Percentiles rank a stretch among this genome's conserved stretches.
phyloP scores from a whole-genome alignment of 2,888 invertebrate species.

The Cephonodes hylas region DNA sequence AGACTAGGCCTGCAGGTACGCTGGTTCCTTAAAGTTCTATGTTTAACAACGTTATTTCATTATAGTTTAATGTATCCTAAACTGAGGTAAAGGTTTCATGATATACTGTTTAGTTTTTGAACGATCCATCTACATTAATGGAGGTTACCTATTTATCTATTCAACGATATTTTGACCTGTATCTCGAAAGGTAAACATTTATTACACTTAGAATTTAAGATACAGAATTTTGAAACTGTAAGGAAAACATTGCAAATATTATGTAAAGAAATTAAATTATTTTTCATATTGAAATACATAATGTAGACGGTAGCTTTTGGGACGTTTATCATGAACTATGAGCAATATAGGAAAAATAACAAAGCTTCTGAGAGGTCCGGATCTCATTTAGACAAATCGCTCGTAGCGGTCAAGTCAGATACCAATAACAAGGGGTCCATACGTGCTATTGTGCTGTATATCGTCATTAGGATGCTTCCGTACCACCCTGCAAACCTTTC shows the following conservation, averaged over 20 bases:
- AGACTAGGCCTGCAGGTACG: conserved; percentile 41
- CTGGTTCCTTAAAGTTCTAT: conserved; percentile 49
- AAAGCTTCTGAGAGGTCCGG: conserved; percentile 69
- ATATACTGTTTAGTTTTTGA: conserved; percentile 13
- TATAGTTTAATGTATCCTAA: conserved; percentile 45
- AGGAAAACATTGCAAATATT: background rate
- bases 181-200: background rate
- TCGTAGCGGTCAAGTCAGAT: conserved; percentile 79
- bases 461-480: conserved; percentile 78
- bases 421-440: conserved; percentile 77
- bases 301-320: conserved; percentile 14
- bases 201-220: background rate
- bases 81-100: conserved; percentile 33
- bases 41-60: conserved; percentile 54
- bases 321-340: conserved; percentile 35
- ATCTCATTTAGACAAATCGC: conserved; percentile 81
- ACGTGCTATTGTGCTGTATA: conserved; percentile 75
- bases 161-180: conserved; percentile 15
- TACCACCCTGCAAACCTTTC: conserved; percentile 42
- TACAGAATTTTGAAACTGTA: background rate
- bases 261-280: background rate
- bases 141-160: conserved; percentile 3
- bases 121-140: conserved; percentile 14
- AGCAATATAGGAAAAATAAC: conserved; percentile 59
- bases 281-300: background rate